Base-by-base conservation (phyloP, 2,113 vertebrate species). In the Gnathonemus echidnorhynchus region DNA sequence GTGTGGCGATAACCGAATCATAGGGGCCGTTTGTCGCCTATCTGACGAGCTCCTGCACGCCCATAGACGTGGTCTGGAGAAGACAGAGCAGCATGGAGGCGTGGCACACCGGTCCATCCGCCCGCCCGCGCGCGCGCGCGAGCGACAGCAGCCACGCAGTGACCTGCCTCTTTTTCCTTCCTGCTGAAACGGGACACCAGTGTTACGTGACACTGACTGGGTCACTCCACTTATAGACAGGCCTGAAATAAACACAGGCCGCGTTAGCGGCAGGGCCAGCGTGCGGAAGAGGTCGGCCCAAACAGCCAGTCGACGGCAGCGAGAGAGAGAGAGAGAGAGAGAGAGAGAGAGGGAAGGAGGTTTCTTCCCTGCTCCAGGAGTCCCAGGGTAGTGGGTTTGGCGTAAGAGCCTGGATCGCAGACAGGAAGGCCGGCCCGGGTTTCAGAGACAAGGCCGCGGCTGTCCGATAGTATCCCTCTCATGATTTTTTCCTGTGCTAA, bases 141-240 rank as follows among this genome's bases (percentile, higher is more conserved):
- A 31, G 10, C 27, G 3, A 4, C n/a, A 1, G 46, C n/a, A 50
- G 84, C 74, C 85, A 21, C 5, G 1, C 4, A 86, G 50, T 4
- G 11, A 3, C 80, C 89, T 46, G 24, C 53, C 80, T 62, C 80
- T 86, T 19, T 35, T 80, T 86, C 87, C 90, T 53, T 70, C 50
- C 92, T 91, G 93, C 91, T 90, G 92, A 93, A 91, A 93, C 84
- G 91, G 92, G 91, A 91, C 92, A 93, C 87, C 80, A 42, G 90
- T 89, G 94, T 92, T 90, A 95, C 91, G 89, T 93, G 94, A 95
- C 91, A 92, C 92, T 7, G 58, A 87, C 89, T 46, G 89, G 89
- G 62, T 91, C 91, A 91, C 90, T 93, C 94, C 91, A 91, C 87
- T 66, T 94, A 95, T 94, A 95, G 93, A 94, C 39, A 1, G 0